Percentiles rank a stretch among this genome's conserved stretches.
These are phyloP conservation scores for Scolopax rusticola DNA, from an alignment of 2,797 vertebrate species.

Conservation along the genomic window DNA sequence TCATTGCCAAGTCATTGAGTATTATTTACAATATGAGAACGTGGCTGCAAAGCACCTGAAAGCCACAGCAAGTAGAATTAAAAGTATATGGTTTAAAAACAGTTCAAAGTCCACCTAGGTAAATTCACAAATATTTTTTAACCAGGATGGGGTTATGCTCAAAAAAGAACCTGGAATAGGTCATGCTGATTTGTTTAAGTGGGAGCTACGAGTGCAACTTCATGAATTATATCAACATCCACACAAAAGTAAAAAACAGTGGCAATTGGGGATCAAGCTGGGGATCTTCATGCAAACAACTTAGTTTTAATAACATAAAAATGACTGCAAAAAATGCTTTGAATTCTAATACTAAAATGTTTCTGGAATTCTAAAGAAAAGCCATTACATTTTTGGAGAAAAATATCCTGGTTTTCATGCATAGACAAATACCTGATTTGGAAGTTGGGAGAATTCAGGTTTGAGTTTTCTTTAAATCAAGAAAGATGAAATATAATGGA, in stretches of 20 bases:
- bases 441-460: neutral
- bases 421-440: neutral
- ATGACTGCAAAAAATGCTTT: neutral
- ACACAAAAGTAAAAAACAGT: neutral
- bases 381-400: fast-evolving
- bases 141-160: neutral
- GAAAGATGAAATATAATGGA: neutral
- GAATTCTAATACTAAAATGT: neutral
- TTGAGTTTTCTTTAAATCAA: neutral
- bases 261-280: neutral
- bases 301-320: neutral
- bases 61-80: neutral
- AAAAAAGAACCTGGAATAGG: neutral
- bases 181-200: neutral
- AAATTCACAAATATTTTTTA: neutral
- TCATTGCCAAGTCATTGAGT: fast-evolving
- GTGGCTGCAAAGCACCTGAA: neutral
- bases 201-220: neutral
- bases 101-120: neutral
- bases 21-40: neutral
- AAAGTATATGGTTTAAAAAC: neutral
- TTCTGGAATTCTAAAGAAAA: neutral
- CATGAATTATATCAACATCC: neutral
- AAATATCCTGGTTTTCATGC: fast-evolving
- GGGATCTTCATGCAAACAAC: neutral